These are phyloP conservation scores for Penaeus indicus DNA, from an alignment of 1,140 invertebrate species.

Conservation along the genomic window DNA sequence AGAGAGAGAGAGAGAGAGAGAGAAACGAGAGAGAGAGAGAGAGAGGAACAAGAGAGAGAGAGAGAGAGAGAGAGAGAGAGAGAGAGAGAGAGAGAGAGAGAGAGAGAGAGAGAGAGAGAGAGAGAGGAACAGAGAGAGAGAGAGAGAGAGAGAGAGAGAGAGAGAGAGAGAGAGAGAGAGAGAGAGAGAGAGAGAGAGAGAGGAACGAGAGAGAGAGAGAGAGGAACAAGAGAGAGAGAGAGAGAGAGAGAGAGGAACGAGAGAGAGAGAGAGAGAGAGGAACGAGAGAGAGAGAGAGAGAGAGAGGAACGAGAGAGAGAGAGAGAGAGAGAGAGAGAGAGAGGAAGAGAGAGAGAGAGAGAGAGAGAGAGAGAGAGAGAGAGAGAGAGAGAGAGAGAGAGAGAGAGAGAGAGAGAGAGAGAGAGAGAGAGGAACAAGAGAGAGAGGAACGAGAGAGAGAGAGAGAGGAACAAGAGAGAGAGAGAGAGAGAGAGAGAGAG, in stretches of 20 bases:
- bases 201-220: neutral
- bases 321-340: neutral
- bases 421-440: neutral
- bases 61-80: slow-evolving; percentile 22
- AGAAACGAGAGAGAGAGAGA: slow-evolving; percentile 42
- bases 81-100: too few species aligned
- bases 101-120: slow-evolving; percentile 26
- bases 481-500: neutral
- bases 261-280: neutral
- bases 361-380: neutral
- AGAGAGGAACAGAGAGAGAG: slow-evolving; percentile 7
- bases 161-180: neutral
- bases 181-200: neutral
- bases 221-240: neutral
- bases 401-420: slow-evolving; percentile 10
- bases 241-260: neutral
- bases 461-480: neutral
- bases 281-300: neutral
- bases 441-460: neutral
- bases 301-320: neutral
- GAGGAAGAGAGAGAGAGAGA: neutral
- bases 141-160: neutral
- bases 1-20: slow-evolving; percentile 8
- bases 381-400: neutral
- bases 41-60: slow-evolving; percentile 1